Evolutionary conservation across 35 echinoderm and acorn worm genomes (phyloP).

Genomic region (Diadema setosum): DNA sequence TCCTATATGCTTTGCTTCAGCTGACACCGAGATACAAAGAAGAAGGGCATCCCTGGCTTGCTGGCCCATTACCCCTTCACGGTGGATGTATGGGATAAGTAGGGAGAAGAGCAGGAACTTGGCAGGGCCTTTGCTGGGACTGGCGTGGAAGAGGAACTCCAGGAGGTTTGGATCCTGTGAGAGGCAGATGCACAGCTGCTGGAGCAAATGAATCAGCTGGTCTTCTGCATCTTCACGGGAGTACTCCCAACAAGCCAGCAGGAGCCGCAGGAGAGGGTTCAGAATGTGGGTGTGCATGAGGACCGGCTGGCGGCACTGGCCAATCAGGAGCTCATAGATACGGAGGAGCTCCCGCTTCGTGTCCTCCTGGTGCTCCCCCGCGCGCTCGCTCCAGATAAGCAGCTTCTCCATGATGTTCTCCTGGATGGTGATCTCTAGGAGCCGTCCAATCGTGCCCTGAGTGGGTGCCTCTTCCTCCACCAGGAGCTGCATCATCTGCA

Average conservation of each 20-base stretch:
- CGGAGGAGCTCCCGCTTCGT: slow-evolving; percentile 70
- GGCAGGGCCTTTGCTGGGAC: slow-evolving; percentile 93
- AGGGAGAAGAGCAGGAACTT: slow-evolving; percentile 97
- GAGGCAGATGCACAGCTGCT: slow-evolving; percentile 87
- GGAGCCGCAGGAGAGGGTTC: slow-evolving; percentile 75
- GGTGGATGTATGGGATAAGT: slow-evolving; percentile 92
- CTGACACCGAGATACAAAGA: slow-evolving; percentile 90
- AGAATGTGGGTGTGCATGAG: slow-evolving; percentile 79
- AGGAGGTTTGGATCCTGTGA: slow-evolving; percentile 74
- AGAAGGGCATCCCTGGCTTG: slow-evolving; percentile 93
- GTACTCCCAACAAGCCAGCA: slow-evolving; percentile 65
- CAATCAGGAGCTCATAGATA: slow-evolving; percentile 83
- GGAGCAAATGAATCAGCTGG: slow-evolving; percentile 75
- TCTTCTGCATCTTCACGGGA: slow-evolving; percentile 64
- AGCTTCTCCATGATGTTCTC: slow-evolving; percentile 86
- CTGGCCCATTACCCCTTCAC: slow-evolving; percentile 81
- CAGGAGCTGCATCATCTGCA: slow-evolving; percentile 86
- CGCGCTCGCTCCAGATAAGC: slow-evolving; percentile 68
- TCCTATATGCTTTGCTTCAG: slow-evolving; percentile 72
- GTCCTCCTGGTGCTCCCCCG: slow-evolving; percentile 74
- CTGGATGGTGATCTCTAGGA: slow-evolving; percentile 57
- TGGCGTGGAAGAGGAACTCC: slow-evolving; percentile 98
- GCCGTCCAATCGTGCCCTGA: slow-evolving; percentile 54
- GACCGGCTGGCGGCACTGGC: slow-evolving; percentile 79
- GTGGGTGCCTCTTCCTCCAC: slow-evolving; percentile 69